A percentile compares a stretch with the other conserved stretches of the same genome.
Evolutionary conservation across 2,888 invertebrate genomes (phyloP).

Genomic region (Ceramica pisi): DNA sequence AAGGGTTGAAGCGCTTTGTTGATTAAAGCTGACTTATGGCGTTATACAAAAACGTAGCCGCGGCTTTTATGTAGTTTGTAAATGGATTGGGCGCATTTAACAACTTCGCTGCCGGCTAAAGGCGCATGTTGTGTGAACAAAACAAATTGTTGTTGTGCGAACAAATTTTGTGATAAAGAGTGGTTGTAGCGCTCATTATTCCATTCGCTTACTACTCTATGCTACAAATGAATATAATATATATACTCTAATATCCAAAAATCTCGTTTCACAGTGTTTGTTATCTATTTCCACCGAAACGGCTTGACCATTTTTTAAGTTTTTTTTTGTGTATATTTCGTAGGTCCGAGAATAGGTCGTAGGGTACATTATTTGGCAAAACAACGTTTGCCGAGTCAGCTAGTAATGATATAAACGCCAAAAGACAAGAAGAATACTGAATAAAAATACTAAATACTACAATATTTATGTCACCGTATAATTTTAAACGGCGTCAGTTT

Average conservation of each 20-base stretch:
- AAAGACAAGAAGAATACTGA: background rate
- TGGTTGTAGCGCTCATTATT: background rate
- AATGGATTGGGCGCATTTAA: background rate
- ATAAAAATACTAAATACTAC: background rate
- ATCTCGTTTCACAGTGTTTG: no score
- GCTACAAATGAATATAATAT: background rate
- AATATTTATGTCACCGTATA: background rate
- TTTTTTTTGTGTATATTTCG: no score
- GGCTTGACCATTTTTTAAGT: no score
- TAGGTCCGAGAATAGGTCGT: no score
- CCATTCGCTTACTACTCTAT: constrained; percentile 6
- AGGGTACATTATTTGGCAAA: no score
- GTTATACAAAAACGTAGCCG: background rate
- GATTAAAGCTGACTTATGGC: constrained; percentile 22
- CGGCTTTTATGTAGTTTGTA: background rate
- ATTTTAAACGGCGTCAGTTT: background rate
- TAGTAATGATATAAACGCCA: background rate
- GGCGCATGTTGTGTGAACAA: background rate
- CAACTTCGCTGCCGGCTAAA: no score
- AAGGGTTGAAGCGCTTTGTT: constrained; percentile 50
- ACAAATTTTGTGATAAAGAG: background rate
- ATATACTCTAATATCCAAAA: no score
- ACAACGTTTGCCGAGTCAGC: no score
- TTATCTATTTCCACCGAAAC: no score
- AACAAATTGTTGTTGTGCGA: background rate